Percentiles rank a stretch among this genome's conserved stretches.
phyloP scores from a whole-genome alignment of 2,113 vertebrate species.

The Mixornis gularis region DNA sequence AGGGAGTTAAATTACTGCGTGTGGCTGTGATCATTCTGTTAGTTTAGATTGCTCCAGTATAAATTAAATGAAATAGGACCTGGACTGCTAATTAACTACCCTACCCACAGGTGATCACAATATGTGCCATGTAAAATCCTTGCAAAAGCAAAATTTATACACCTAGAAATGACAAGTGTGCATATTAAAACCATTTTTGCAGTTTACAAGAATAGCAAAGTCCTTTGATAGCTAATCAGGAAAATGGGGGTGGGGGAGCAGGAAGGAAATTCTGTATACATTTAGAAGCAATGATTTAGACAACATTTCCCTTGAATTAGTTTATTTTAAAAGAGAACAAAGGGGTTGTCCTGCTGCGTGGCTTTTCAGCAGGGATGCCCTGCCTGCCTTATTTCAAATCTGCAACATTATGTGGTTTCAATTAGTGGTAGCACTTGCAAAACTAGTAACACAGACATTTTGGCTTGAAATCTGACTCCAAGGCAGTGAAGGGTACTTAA shows the following conservation, averaged over 20 bases:
- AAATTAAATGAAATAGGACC: conserved; percentile 61
- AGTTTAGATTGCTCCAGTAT: conserved; percentile 56
- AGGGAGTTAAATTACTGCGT: conserved; percentile 15
- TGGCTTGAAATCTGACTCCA: conserved; percentile 57
- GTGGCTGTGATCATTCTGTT: conserved; percentile 18
- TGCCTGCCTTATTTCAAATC: conserved; percentile 57
- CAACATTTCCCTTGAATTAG: conserved; percentile 49
- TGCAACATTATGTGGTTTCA: conserved; percentile 61
- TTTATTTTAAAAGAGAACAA: conserved; percentile 66
- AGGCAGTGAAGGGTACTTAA: conserved; percentile 32
- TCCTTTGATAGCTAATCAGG: conserved; percentile 59
- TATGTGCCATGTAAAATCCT: conserved; percentile 9
- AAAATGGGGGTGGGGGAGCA: conserved; percentile 14
- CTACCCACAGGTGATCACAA: conserved; percentile 69
- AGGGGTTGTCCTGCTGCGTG: conserved; percentile 57
- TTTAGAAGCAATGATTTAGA: conserved; percentile 44
- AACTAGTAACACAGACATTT: conserved; percentile 57
- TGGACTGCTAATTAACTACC: conserved; percentile 66
- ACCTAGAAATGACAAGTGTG: conserved; percentile 37
- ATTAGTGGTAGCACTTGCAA: conserved; percentile 67
- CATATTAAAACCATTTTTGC: conserved; percentile 59
- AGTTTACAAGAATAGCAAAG: conserved; percentile 45
- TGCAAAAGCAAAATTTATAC: conserved; percentile 34
- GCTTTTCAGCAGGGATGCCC: conserved; percentile 59
- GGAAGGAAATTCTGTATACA: conserved; percentile 7